Percentiles rank a stretch among this genome's conserved stretches.
These are phyloP conservation scores for Pocota personata DNA, from an alignment of 2,888 invertebrate species.

Conservation along the genomic window DNA sequence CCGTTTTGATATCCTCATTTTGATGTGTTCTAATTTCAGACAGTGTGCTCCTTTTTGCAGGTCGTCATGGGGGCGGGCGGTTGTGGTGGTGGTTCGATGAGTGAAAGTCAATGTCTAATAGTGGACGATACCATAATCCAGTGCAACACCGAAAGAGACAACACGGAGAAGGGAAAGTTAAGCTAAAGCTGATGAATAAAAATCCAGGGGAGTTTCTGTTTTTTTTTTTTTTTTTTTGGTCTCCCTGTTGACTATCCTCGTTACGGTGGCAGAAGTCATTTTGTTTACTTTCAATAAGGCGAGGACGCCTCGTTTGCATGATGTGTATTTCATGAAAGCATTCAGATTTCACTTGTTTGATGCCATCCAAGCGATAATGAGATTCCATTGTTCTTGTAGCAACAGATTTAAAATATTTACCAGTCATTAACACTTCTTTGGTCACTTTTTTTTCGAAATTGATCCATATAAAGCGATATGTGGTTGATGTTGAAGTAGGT, in stretches of 20 bases:
- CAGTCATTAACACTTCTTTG: slow-evolving; percentile 32
- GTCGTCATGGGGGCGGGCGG: neutral
- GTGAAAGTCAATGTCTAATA: slow-evolving; percentile 29
- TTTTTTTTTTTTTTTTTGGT: neutral
- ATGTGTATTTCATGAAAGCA: neutral
- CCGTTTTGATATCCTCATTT: slow-evolving; percentile 38
- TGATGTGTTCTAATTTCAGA: slow-evolving; percentile 42
- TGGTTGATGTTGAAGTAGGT: neutral
- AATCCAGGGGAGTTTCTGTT: too few species aligned
- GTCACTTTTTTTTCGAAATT: neutral
- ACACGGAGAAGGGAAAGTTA: neutral
- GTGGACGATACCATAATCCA: neutral
- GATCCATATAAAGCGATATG: neutral
- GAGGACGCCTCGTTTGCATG: neutral
- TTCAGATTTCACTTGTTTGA: slow-evolving; percentile 25
- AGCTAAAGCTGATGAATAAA: neutral
- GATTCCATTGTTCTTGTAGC: slow-evolving; percentile 42
- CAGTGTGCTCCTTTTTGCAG: slow-evolving; percentile 14
- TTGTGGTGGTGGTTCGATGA: slow-evolving; percentile 34
- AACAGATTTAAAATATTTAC: slow-evolving; percentile 50
- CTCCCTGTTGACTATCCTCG: neutral
- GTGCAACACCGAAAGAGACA: neutral
- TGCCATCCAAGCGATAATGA: slow-evolving; percentile 39
- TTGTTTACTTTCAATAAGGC: neutral
- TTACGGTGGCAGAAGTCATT: slow-evolving; percentile 4